phyloP scores from a whole-genome alignment of 2,113 vertebrate genomes.

The Caracal caracal region DNA sequence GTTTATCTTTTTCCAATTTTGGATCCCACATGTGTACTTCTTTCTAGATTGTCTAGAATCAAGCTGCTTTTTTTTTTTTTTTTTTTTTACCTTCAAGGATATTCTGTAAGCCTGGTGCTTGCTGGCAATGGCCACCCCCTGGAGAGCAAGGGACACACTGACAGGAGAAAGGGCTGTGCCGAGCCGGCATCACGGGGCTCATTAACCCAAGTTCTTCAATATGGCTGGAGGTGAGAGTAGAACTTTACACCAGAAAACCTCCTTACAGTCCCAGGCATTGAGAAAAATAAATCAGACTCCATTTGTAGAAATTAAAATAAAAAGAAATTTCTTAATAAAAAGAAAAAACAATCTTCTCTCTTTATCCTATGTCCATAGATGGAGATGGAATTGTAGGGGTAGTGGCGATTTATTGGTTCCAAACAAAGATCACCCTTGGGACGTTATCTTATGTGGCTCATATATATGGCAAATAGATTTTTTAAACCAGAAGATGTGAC shows the following conservation, averaged over 20 bases:
- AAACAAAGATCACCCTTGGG: background rate
- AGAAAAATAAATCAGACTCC: background rate
- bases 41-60: constrained; percentile 34
- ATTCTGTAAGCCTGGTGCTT: background rate
- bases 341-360: background rate
- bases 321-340: constrained; percentile 6
- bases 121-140: background rate
- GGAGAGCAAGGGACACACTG: background rate
- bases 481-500: background rate
- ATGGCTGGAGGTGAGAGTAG: background rate
- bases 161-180: background rate
- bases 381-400: background rate
- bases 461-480: background rate
- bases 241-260: constrained; percentile 7
- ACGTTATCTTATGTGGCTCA: background rate
- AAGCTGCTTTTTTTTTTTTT: background rate
- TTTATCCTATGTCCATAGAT: background rate
- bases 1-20: constrained; percentile 31
- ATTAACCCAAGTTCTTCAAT: background rate
- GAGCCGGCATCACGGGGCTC: background rate
- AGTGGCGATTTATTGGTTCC: background rate
- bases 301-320: background rate
- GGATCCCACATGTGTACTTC: background rate
- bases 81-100: background rate
- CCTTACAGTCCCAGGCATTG: background rate